phyloP scores from a whole-genome alignment of 2,113 vertebrate species.

The Apteryx mantelli region DNA sequence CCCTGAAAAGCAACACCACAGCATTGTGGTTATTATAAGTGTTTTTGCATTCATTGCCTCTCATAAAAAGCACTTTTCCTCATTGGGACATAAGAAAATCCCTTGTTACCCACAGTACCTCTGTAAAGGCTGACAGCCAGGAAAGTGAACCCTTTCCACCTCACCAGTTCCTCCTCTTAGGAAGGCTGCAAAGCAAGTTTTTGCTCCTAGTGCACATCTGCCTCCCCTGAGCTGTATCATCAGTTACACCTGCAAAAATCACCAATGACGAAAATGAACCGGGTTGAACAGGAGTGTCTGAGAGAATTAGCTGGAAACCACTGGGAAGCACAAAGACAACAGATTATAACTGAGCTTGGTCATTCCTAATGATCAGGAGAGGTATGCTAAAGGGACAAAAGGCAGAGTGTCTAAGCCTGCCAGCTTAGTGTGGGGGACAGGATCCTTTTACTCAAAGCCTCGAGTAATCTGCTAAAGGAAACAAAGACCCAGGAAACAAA shows the following conservation, averaged over 20 bases:
- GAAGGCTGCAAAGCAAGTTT: not conserved
- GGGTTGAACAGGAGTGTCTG: not conserved
- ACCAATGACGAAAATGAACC: not conserved
- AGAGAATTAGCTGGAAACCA: not conserved
- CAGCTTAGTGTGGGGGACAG: not conserved
- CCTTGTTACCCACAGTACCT: not conserved
- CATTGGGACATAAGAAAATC: not conserved
- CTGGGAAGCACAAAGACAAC: not conserved
- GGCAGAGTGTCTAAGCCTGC: not conserved
- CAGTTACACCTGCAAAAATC: not conserved
- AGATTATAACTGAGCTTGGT: not conserved
- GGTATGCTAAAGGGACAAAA: not conserved
- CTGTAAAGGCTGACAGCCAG: not conserved
- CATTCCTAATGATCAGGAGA: not conserved
- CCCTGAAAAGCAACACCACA: not conserved
- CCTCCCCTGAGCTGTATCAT: not conserved
- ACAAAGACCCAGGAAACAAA: not conserved
- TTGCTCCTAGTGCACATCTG: not conserved
- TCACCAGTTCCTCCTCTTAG: not conserved
- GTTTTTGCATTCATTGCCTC: not conserved
- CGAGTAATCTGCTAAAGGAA: not conserved
- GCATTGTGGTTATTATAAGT: not conserved
- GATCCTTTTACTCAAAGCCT: not conserved
- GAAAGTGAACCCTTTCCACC: not conserved
- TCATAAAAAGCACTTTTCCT: not conserved